Conservation (phyloP, 2,797 vertebrate genomes). For the Propithecus perrieri region DNA sequence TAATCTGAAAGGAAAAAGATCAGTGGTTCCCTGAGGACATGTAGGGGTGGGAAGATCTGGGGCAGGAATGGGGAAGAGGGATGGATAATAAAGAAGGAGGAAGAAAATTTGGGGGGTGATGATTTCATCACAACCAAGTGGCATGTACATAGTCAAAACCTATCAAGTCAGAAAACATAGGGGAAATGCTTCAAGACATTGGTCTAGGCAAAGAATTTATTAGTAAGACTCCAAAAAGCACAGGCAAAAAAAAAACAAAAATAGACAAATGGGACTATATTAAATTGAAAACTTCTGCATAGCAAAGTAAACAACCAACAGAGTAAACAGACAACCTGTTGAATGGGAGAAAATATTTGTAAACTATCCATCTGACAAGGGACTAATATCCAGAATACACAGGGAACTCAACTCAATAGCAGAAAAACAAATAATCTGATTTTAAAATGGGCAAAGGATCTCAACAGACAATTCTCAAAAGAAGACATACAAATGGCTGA, state of each 20-base stretch:
- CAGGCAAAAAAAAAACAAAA: background rate
- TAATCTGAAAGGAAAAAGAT: background rate
- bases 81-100: background rate
- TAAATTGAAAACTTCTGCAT: background rate
- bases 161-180: background rate
- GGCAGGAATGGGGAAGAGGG: background rate
- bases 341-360: background rate
- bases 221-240: background rate
- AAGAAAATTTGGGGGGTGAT: background rate
- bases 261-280: background rate
- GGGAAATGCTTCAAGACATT: background rate
- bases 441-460: background rate
- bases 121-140: background rate
- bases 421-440: background rate
- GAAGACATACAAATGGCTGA: background rate
- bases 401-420: background rate
- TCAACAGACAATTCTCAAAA: background rate
- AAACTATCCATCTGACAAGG: background rate
- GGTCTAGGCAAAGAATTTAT: background rate
- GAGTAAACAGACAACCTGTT: background rate
- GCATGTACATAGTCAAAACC: background rate
- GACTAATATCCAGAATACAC: background rate
- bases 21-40: background rate
- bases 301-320: background rate
- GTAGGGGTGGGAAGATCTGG: rapidly evolving